These are phyloP conservation scores for Coenobita brevimanus DNA, from an alignment of 1,140 invertebrate genomes.

Conservation along the genomic window DNA sequence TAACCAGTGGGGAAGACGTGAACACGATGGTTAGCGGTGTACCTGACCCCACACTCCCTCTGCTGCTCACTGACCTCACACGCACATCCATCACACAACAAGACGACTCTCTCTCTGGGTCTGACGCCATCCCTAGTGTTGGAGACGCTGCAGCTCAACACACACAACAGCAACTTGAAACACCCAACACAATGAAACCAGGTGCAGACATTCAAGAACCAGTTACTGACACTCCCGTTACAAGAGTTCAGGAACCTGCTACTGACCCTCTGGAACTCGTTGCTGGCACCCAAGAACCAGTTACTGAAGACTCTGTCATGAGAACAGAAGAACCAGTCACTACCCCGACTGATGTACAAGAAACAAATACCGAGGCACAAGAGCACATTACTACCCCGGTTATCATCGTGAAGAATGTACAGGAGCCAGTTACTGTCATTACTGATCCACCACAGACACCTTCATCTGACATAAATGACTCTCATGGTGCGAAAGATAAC, in stretches of 20 bases:
- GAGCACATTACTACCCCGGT: not conserved
- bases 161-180: not conserved
- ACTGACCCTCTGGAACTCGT: not conserved
- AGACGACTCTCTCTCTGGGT: not conserved
- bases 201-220: not conserved
- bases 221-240: not conserved
- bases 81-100: not conserved
- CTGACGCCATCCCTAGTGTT: not conserved
- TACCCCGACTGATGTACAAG: not conserved
- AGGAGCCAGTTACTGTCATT: too few species aligned
- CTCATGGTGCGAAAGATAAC: too few species aligned
- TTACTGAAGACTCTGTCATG: not conserved
- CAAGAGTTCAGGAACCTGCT: not conserved
- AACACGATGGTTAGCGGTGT: slow-evolving; percentile 10
- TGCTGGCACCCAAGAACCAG: not conserved
- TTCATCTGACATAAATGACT: too few species aligned
- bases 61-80: not conserved
- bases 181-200: not conserved
- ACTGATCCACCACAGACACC: too few species aligned
- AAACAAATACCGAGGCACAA: not conserved
- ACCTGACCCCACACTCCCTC: not conserved
- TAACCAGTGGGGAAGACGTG: not conserved
- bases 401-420: too few species aligned
- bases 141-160: not conserved
- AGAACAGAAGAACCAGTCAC: not conserved